A percentile compares a stretch with the other conserved stretches of the same genome.
These are phyloP conservation scores for Scolopax rusticola DNA, from an alignment of 2,797 vertebrate species.

Conservation along the genomic window DNA sequence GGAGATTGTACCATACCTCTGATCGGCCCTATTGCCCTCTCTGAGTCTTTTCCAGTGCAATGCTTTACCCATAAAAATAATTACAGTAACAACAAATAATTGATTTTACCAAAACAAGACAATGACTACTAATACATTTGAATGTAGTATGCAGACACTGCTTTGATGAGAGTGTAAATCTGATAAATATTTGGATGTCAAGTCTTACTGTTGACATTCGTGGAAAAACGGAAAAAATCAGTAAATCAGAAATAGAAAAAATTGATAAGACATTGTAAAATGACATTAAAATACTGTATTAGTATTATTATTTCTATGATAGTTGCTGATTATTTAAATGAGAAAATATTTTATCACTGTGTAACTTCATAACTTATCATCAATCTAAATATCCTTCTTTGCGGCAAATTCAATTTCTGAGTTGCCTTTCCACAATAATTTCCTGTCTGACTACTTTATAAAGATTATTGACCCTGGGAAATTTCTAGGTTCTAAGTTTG, in stretches of 20 bases:
- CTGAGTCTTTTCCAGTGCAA: background rate
- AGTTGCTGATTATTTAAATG: background rate
- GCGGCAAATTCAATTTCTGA: background rate
- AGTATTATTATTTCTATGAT: background rate
- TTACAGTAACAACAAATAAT: background rate
- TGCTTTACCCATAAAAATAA: background rate
- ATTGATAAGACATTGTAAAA: conserved; percentile 15
- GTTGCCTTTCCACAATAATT: background rate
- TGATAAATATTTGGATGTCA: background rate
- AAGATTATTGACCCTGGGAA: background rate
- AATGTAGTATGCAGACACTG: background rate
- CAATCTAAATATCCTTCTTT: background rate
- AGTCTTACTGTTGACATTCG: background rate
- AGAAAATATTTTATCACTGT: background rate
- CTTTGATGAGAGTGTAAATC: background rate
- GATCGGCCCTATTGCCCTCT: background rate
- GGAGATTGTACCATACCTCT: background rate
- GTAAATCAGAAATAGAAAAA: background rate
- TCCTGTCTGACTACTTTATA: background rate
- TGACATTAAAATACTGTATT: background rate
- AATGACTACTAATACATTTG: background rate
- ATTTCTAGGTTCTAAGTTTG: background rate
- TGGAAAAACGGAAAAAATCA: conserved; percentile 27
- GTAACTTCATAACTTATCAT: background rate
- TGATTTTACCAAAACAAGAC: background rate